These are phyloP conservation scores for Nerophis ophidion DNA, from an alignment of 2,113 vertebrate species.

Conservation along the genomic window DNA sequence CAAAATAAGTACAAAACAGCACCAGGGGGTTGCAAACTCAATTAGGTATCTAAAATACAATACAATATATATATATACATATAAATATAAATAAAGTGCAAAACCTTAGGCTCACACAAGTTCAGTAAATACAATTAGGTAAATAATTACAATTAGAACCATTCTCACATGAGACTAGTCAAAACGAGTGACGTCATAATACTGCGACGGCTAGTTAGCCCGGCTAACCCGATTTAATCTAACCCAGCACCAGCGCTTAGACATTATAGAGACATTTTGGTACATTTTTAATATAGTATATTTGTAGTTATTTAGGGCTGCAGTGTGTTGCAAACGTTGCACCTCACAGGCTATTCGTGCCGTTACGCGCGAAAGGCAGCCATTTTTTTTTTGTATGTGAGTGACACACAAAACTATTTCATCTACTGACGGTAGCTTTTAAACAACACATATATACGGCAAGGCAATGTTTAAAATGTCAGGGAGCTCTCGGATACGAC, in stretches of 20 bases:
- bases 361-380: slow-evolving; percentile 35
- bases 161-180: too few relatives aligned
- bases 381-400: slow-evolving; percentile 39
- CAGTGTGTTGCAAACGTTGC: neutral
- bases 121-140: too few relatives aligned
- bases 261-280: too few relatives aligned
- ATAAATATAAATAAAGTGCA: too few relatives aligned
- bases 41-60: too few relatives aligned
- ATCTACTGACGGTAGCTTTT: accelerated
- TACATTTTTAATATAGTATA: too few relatives aligned
- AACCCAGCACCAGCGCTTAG: neutral
- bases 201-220: neutral
- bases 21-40: too few relatives aligned
- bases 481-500: accelerated
- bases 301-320: neutral
- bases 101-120: too few relatives aligned
- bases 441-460: neutral
- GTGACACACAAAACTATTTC: slow-evolving; percentile 28
- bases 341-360: neutral
- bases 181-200: too few relatives aligned
- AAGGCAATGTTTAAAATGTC: neutral
- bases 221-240: neutral
- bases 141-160: too few relatives aligned
- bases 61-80: too few relatives aligned
- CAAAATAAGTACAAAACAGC: too few relatives aligned